Evolutionary conservation across 2,888 invertebrate species (phyloP), one percentile per base, ranked within the genome.

Genomic region (Eumacrocentrus americanus): DNA sequence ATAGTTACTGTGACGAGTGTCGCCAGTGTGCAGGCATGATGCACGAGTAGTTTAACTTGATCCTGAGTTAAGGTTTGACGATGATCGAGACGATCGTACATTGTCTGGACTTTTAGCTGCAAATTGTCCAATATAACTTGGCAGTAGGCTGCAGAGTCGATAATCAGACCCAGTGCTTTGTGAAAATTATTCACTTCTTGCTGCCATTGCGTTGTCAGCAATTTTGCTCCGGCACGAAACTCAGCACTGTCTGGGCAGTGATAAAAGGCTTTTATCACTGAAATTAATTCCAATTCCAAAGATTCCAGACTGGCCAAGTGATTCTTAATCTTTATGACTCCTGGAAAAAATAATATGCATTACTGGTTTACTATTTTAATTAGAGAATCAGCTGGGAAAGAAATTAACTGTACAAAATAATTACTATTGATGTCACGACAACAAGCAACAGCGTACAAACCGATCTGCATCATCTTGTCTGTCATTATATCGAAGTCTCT

Each of bases 91-190:
- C 71, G 74, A 60, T 76, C 68, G 0, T 74, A 73, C 73, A 80
- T 77, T 25, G 57, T 44, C 9, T 59, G 64, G 20, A 75, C 61
- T n/a, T 77, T 72, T 11, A 74, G 73, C 66, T 78, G 79, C 38
- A 80, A 62, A 66, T 77, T 77, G 52, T 80, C 80, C 14, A 76
- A 67, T 63, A 80, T 69, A 42, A 80, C 75, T 81, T 88, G 86
- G 67, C 87, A 84, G 77, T 89, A 89, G 23, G 89, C 89, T 55
- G 84, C 83, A 0, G 90, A 88, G 76, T 90, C 89, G 3, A 90
- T 87, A 60, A 90, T 88, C 46, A 87, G 76, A 78, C 87, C 87
- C 37, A 90, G 84, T 42, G 83, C 82, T 58, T 84, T 81, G 63
- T 85, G 83, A 53, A 90, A 83, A 46, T 82, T 82, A 34, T 79